phyloP scores from a whole-genome alignment of 2,113 vertebrate genomes.

The Dasyprocta punctata region DNA sequence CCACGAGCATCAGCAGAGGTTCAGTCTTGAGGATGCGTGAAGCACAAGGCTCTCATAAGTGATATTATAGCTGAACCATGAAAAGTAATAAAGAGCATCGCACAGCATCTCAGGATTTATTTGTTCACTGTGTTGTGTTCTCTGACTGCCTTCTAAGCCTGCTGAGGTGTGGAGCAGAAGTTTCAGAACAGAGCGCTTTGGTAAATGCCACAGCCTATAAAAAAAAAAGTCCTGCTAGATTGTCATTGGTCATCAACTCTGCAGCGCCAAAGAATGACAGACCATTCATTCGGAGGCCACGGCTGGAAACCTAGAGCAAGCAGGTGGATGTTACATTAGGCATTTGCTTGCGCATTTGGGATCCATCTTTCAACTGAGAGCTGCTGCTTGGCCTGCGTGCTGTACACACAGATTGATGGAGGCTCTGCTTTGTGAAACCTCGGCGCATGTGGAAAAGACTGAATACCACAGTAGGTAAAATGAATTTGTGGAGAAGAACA shows the following conservation, averaged over 20 bases:
- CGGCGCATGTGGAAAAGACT: not conserved
- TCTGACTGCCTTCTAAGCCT: not conserved
- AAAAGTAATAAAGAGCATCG: not conserved
- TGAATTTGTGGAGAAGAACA: not conserved
- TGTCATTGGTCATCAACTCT: conserved; percentile 9
- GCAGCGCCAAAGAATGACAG: not conserved
- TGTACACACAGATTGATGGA: not conserved
- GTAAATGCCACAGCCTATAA: not conserved
- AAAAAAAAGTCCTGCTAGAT: not conserved
- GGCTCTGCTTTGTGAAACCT: not conserved
- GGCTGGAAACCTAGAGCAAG: not conserved
- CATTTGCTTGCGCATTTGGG: not conserved
- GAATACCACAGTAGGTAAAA: not conserved
- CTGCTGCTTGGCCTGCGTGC: not conserved
- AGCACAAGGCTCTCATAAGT: not conserved
- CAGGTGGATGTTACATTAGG: not conserved
- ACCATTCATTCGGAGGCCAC: not conserved
- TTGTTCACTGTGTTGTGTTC: not conserved
- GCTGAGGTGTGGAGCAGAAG: not conserved
- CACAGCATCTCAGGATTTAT: not conserved
- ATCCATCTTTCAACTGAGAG: conserved; percentile 18
- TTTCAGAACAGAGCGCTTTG: conserved; percentile 6
- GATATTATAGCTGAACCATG: not conserved
- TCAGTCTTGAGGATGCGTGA: not conserved
- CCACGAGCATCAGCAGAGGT: not conserved